phyloP scores from a whole-genome alignment of 1,140 invertebrate genomes.

The Drosophila dunni region DNA sequence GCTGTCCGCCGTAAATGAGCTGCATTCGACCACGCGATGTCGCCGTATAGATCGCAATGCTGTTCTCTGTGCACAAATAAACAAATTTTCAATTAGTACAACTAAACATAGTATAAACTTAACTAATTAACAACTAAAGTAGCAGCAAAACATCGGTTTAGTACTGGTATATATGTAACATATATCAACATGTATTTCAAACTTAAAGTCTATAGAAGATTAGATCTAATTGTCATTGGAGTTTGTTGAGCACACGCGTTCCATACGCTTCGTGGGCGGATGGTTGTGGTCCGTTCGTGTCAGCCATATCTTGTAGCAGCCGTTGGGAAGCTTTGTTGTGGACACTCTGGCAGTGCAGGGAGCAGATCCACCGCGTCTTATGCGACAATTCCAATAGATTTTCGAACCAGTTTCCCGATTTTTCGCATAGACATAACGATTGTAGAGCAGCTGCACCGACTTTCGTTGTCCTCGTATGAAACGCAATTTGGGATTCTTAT shows the following conservation, averaged over 20 bases:
- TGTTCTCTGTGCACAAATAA: conserved; percentile 58
- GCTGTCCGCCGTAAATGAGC: conserved; percentile 82
- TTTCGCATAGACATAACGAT: conserved; percentile 65
- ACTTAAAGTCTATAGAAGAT: conserved; percentile 47
- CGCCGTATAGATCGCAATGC: conserved; percentile 77
- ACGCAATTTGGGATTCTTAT: conserved; percentile 12
- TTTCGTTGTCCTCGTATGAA: conserved; percentile 74
- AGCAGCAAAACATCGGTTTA: conserved; percentile 46
- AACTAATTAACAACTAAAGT: conserved; percentile 10
- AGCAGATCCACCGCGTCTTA: conserved; percentile 39
- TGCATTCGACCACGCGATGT: conserved; percentile 81
- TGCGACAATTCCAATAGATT: conserved; percentile 79
- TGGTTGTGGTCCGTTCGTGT: conserved; percentile 74
- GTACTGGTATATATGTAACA: no score
- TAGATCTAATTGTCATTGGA: not conserved
- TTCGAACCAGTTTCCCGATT: conserved; percentile 63
- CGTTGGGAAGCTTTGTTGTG: conserved; percentile 59
- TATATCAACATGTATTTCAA: conserved; percentile 47
- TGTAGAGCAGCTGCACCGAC: conserved; percentile 58
- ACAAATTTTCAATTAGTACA: conserved; percentile 31
- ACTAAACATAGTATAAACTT: not conserved
- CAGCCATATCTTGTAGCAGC: conserved; percentile 62
- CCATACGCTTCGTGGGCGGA: conserved; percentile 53
- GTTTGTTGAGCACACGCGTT: conserved; percentile 11
- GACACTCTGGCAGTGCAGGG: conserved; percentile 71